phyloP scores from a whole-genome alignment of 2,113 vertebrate species.

The Platysteira castanea region DNA sequence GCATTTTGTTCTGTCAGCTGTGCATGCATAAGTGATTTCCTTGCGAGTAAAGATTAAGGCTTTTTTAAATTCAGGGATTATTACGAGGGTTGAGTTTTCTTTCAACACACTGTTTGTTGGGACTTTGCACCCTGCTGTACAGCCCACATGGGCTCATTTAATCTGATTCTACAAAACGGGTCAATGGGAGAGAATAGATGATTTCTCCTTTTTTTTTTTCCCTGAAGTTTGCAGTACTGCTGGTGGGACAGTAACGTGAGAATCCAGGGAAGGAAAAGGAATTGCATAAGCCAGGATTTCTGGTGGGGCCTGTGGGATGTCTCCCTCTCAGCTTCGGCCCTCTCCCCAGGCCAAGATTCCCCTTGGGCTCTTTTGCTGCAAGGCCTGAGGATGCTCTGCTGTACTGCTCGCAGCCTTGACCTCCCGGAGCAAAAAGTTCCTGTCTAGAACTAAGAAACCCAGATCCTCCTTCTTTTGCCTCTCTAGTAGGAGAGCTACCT shows the following conservation, averaged over 20 bases:
- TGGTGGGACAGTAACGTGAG: background rate
- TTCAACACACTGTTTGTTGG: background rate
- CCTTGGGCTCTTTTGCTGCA: background rate
- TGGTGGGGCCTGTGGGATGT: background rate
- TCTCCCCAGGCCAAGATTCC: background rate
- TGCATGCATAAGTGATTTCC: background rate
- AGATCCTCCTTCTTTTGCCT: background rate
- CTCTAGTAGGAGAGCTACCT: background rate
- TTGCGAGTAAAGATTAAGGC: background rate
- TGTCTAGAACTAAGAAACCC: background rate
- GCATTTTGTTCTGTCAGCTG: background rate
- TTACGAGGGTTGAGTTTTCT: background rate
- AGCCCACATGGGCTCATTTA: background rate
- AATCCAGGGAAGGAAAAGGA: background rate
- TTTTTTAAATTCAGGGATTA: background rate
- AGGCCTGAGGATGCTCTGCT: background rate
- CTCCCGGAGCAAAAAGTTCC: background rate
- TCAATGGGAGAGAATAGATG: background rate
- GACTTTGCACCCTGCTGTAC: background rate
- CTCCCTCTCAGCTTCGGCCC: background rate
- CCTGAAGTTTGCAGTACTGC: background rate
- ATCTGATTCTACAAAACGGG: background rate
- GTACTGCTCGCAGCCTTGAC: fast-evolving
- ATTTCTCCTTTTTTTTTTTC: background rate
- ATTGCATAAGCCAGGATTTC: background rate